Percentiles rank a stretch among this genome's conserved stretches.
Conservation (phyloP, 2,797 vertebrate genomes). For the Pangasius djambal region DNA sequence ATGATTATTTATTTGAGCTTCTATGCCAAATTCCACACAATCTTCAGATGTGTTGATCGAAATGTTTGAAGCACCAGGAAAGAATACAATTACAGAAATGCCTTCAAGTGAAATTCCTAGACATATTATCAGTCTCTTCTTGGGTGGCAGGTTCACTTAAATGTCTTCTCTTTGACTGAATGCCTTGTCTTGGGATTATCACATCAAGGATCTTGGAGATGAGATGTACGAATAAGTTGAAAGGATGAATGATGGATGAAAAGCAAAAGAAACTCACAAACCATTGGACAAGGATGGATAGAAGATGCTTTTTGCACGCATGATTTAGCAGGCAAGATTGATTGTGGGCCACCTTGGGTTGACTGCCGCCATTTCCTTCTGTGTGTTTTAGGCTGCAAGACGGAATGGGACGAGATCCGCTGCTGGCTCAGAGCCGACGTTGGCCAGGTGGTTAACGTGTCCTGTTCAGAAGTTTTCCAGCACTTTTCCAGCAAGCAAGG, state of each 20-base stretch:
- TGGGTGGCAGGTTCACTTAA: neutral
- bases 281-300: neutral
- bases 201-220: neutral
- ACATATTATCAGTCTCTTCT: neutral
- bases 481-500: slow-evolving; percentile 82
- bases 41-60: neutral
- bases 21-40: neutral
- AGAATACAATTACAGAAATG: neutral
- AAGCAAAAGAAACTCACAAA: neutral
- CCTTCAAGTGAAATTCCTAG: neutral
- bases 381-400: slow-evolving; percentile 73
- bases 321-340: neutral
- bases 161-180: neutral
- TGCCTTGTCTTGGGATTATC: neutral
- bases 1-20: neutral
- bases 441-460: slow-evolving; percentile 80
- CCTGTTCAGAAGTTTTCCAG: slow-evolving; percentile 81
- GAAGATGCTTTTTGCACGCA: slow-evolving; percentile 7
- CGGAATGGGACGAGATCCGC: slow-evolving; percentile 83
- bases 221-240: neutral
- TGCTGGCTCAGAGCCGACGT: slow-evolving; percentile 81
- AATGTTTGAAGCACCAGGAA: neutral
- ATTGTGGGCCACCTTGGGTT: neutral
- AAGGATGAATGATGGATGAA: neutral
- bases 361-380: neutral